Base-by-base conservation (phyloP, 1,140 invertebrate species). In the Dolichoris vasculosae region DNA sequence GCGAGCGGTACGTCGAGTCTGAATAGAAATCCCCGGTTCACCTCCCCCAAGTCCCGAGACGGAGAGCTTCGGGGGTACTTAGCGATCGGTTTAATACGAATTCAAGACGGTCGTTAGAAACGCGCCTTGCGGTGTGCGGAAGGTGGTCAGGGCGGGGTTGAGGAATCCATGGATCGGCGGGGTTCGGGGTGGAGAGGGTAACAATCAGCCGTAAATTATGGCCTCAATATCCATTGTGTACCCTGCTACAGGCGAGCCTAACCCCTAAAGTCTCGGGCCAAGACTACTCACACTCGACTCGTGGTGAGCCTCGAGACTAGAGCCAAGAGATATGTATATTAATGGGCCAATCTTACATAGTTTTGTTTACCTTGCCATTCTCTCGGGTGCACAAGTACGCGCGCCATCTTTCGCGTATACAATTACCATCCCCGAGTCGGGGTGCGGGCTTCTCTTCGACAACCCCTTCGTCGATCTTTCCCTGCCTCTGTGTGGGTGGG, bases 341-440 rank as follows among this genome's bases (percentile, higher is more conserved):
- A 93, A 93, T 93, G 92, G 93, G 93, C 90, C 92, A 93, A 93
- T 93, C 93, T 93, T 93, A 93, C 93, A 93, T 93, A 93, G 93
- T 93, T 93, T 93, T 93, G 93, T 93, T 93, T 93, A 93, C 92
- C 92, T 93, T 93, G 92, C 92, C 91, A 93, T 93, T 93, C 92
- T 93, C 71, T 64, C 38, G 63, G n/a, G 23, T 26, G 9, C 13
- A 46, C 23, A 46, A 73, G 26, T 48, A 9, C 15, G 38, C 67
- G 46, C 59, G 2, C 8, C 48, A n/a, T 32, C 69, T 43, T 88
- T 32, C 90, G 90, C 91, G 92, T 93, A 93, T 92, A 93, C 93
- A 93, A 93, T 93, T 93, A 92, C 92, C 91, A 93, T 89, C 87
- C 86, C 86, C 77, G 83, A 40, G 73, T 88, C 63, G 59, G 76